Conservation (phyloP, 2,888 invertebrate genomes). For the Uloborus plumipes region DNA sequence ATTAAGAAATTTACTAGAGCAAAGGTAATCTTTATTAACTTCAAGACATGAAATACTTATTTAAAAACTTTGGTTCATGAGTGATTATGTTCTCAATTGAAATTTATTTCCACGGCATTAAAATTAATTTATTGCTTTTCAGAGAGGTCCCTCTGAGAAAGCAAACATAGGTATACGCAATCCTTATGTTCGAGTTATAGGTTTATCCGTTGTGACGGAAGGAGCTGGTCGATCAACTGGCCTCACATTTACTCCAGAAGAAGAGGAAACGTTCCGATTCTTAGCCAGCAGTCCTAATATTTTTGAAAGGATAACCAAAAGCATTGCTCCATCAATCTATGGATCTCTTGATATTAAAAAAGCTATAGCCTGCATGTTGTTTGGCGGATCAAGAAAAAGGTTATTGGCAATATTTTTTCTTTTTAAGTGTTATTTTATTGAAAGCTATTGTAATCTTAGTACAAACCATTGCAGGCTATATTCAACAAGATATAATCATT, state of each 20-base stretch:
- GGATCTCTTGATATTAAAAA: slow-evolving; percentile 96
- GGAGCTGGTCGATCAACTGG: slow-evolving; percentile 76
- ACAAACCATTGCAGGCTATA: too few relatives aligned
- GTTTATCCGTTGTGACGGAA: slow-evolving; percentile 88
- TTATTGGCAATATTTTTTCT: slow-evolving; percentile 63
- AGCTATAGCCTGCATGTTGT: slow-evolving; percentile 93
- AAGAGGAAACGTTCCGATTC: slow-evolving; percentile 85
- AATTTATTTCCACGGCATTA: background rate
- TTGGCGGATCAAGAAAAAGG: slow-evolving; percentile 83
- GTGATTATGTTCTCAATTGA: background rate
- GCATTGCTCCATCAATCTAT: slow-evolving; percentile 97
- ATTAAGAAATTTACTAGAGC: slow-evolving; percentile 86
- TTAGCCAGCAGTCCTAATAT: slow-evolving; percentile 88
- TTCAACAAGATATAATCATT: too few relatives aligned
- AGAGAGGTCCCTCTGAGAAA: slow-evolving; percentile 58
- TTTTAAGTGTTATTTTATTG: background rate
- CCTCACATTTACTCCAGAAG: slow-evolving; percentile 75
- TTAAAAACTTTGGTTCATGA: background rate
- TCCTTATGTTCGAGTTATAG: slow-evolving; percentile 95
- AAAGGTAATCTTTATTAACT: slow-evolving; percentile 79
- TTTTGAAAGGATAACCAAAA: slow-evolving; percentile 88
- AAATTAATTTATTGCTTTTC: slow-evolving; percentile 72
- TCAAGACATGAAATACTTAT: background rate
- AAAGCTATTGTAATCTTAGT: too few relatives aligned
- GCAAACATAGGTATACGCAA: slow-evolving; percentile 85